These are phyloP conservation scores for Platycercus adscitus DNA, from an alignment of 2,113 vertebrate genomes.

Conservation along the genomic window DNA sequence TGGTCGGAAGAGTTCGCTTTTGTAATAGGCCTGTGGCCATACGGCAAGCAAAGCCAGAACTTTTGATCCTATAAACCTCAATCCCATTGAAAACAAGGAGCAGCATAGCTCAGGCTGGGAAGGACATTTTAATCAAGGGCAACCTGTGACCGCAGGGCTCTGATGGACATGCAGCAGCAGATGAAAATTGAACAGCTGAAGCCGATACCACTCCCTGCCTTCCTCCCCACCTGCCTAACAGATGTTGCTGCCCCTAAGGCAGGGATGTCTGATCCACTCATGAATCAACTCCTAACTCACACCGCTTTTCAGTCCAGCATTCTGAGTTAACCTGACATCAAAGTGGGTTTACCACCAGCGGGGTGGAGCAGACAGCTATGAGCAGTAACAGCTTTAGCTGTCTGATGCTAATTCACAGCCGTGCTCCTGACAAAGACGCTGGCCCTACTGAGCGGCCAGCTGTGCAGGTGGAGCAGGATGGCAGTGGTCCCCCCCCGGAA, in stretches of 20 bases:
- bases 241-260: not conserved
- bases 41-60: not conserved
- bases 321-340: not conserved
- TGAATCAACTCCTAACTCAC: not conserved
- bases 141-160: not conserved
- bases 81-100: not conserved
- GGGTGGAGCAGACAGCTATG: not conserved
- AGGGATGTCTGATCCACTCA: conserved; percentile 13
- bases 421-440: not conserved
- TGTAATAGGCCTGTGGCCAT: not conserved
- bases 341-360: not conserved
- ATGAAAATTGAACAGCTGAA: not conserved
- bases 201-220: not conserved
- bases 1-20: not conserved
- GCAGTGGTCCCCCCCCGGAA: not conserved
- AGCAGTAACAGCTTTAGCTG: not conserved
- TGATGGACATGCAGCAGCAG: not conserved
- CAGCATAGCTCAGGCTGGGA: not conserved
- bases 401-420: not conserved
- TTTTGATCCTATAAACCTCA: not conserved
- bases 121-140: not conserved
- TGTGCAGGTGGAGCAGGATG: rapidly evolving
- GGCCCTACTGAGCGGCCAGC: rapidly evolving
- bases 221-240: not conserved
- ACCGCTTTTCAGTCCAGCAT: rapidly evolving